These are phyloP conservation scores for Corvus cornix DNA, from an alignment of 2,113 vertebrate species.

Conservation along the genomic window DNA sequence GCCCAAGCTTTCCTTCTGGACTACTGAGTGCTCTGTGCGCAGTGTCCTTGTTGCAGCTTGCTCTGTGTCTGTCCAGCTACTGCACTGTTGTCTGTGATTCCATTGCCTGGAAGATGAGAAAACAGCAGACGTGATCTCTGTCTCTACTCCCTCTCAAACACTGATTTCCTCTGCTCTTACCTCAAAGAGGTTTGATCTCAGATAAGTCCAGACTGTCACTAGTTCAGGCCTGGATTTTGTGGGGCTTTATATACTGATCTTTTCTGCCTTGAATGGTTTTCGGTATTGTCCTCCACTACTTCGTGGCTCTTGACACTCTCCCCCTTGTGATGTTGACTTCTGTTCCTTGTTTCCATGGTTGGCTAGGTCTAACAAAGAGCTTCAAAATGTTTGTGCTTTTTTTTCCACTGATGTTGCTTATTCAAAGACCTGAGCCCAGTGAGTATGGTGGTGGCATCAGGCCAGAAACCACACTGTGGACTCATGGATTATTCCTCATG, in stretches of 20 bases:
- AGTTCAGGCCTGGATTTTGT: neutral
- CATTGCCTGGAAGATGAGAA: neutral
- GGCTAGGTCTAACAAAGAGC: neutral
- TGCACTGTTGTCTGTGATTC: neutral
- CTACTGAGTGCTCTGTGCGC: neutral
- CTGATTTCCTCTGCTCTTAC: neutral
- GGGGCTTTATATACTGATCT: neutral
- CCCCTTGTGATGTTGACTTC: neutral
- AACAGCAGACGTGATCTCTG: neutral
- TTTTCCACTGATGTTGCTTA: neutral
- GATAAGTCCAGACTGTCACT: neutral
- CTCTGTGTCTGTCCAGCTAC: neutral
- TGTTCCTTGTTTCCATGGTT: neutral
- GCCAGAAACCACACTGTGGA: neutral
- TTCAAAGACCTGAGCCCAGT: neutral
- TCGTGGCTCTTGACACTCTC: neutral
- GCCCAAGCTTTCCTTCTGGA: neutral
- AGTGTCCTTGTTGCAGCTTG: neutral
- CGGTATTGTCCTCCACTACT: neutral
- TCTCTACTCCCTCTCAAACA: neutral
- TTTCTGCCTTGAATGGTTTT: neutral
- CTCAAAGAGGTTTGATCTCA: neutral
- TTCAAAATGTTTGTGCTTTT: neutral
- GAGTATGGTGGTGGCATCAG: neutral
- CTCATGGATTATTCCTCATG: neutral